Percentiles rank a stretch among this genome's conserved stretches.
Evolutionary conservation across 2,888 invertebrate species (phyloP).

Genomic region (Arctia plantaginis): DNA sequence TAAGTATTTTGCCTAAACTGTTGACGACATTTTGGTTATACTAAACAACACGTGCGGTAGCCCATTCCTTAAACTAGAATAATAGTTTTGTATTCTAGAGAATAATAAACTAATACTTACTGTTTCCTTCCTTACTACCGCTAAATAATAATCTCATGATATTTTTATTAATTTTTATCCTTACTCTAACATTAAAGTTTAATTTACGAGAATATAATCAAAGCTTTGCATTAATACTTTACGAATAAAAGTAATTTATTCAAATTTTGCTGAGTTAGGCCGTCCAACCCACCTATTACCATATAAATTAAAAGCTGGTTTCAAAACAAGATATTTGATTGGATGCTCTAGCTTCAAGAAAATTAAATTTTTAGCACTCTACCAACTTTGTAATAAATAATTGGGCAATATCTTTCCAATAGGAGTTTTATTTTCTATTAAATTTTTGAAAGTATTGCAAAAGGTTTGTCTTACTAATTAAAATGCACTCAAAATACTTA

Average conservation of each 20-base stretch:
- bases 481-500: not conserved
- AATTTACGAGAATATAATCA: constrained; percentile 33
- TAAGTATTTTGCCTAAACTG: too few species aligned
- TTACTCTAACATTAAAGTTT: constrained; percentile 16
- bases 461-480: not conserved
- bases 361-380: constrained; percentile 45
- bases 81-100: too few species aligned
- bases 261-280: constrained; percentile 59
- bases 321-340: constrained; percentile 73
- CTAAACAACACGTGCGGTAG: too few species aligned
- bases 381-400: constrained; percentile 34
- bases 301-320: constrained; percentile 79
- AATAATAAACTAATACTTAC: too few species aligned
- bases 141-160: not conserved
- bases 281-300: constrained; percentile 68
- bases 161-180: not conserved
- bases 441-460: not conserved
- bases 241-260: constrained; percentile 60
- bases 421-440: not conserved
- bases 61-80: too few species aligned
- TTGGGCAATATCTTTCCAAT: constrained; percentile 35
- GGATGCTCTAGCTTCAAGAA: constrained; percentile 51
- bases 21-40: too few species aligned
- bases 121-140: not conserved
- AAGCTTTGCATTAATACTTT: constrained; percentile 39